phyloP scores from a whole-genome alignment of 2,888 invertebrate genomes.

The Ophraella communa region DNA sequence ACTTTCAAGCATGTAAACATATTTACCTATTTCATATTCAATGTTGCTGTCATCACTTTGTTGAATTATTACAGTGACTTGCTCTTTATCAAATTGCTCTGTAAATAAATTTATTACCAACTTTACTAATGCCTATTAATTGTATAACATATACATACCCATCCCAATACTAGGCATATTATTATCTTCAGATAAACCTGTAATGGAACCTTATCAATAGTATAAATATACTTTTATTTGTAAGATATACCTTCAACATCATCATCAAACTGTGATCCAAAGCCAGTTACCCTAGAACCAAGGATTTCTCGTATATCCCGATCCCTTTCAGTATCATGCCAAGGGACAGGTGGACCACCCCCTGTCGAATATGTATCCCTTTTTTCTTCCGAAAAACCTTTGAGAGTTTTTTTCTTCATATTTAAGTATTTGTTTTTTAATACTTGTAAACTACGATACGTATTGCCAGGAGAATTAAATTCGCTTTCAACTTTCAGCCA shows the following conservation, averaged over 20 bases:
- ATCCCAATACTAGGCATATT: not conserved
- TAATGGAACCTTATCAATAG: no score
- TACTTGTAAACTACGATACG: not conserved
- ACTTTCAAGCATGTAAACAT: not conserved
- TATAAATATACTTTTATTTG: no score
- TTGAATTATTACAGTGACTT: not conserved
- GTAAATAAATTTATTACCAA: not conserved
- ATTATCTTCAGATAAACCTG: not conserved
- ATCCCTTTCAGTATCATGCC: no score
- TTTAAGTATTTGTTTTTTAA: not conserved
- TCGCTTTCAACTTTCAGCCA: no score
- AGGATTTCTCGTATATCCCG: no score
- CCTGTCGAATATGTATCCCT: no score
- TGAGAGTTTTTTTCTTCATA: not conserved
- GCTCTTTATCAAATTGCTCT: not conserved
- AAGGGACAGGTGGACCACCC: no score
- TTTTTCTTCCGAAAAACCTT: no score
- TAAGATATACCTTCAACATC: no score
- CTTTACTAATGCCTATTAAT: not conserved
- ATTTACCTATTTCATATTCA: not conserved
- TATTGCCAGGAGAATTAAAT: not conserved
- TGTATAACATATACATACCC: not conserved
- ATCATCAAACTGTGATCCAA: no score
- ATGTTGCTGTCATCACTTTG: no score
- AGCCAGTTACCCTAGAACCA: no score